Evolutionary conservation across 37 sponge, comb jelly and placozoan species (phyloP).

Genomic region (Mnemiopsis leidyi): DNA sequence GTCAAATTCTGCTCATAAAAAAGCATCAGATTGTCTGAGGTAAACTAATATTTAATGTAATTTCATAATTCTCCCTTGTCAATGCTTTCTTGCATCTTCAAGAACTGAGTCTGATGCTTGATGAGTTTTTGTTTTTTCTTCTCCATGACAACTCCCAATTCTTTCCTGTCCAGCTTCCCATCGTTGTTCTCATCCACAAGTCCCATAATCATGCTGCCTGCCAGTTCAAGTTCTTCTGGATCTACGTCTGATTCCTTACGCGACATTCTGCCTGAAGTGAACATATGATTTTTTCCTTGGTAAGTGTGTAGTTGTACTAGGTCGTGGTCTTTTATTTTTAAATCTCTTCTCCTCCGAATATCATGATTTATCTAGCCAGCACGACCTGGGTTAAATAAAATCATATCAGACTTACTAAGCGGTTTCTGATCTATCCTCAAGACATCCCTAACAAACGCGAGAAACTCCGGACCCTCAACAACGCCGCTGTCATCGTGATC

Average conservation of each 20-base stretch:
- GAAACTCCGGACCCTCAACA: conserved; percentile 34
- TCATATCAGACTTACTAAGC: conserved; percentile 3
- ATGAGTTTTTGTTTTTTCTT: conserved; percentile 45
- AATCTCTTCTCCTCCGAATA: no score
- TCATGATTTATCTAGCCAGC: no score
- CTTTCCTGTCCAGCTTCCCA: conserved; percentile 17
- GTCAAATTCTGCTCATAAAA: no score
- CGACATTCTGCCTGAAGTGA: background rate
- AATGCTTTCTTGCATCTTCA: background rate
- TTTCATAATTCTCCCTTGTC: background rate
- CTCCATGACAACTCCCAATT: background rate
- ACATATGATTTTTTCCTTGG: no score
- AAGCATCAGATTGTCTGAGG: no score
- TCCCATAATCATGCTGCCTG: conserved; percentile 40
- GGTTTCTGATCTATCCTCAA: background rate
- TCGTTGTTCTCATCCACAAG: conserved; percentile 23
- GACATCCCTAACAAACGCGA: conserved; percentile 38
- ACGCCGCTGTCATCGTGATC: background rate
- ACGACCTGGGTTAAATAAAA: no score
- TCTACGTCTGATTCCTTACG: conserved; percentile 5
- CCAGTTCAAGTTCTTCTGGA: conserved; percentile 13
- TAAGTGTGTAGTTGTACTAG: no score
- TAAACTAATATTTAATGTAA: no score
- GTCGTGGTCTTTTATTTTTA: no score
- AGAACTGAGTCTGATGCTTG: conserved; percentile 35